Base-by-base conservation (phyloP, 1,140 invertebrate species). In the Drosophila tropicalis region DNA sequence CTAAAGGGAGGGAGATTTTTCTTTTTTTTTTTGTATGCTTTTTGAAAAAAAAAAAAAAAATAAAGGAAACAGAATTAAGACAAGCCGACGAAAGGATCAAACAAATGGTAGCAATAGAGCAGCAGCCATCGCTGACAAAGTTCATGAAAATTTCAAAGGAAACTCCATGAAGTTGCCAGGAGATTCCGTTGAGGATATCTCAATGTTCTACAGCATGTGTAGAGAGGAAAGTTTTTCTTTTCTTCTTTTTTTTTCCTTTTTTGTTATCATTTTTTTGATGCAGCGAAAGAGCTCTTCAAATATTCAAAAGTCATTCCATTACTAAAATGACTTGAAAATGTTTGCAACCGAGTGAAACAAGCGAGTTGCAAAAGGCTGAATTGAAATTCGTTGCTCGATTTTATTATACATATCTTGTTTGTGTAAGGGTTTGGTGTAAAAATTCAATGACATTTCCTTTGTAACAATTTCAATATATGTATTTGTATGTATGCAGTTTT, bases 281-380 rank as follows among this genome's bases (percentile, higher is more conserved):
- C 17, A 51, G 44, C 36, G 44, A 60, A 74, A 67, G 63, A 76
- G 67, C 78, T 81, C 71, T 87, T 85, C 73, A 85, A 85, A 81
- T 82, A 82, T 82, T 85, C 73, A 82, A 75, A 85, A 87, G 84
- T 85, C 75, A 81, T 79, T 81, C 69, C 78, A 84, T 81, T 87
- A 79, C 66, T 40, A 70, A 73, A 69, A 75, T 81, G 68, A 79
- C 81, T 89, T 81, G 56, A 76, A 84, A 66, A 74, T 70, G 60
- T 54, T 67, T 62, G 64, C 57, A 72, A 55, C 68, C 60, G 56
- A 47, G 63, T 32, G 55, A 76, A 84, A 68, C 44, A 72, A 67
- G 64, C 51, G 61, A 55, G 36, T 19, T 40, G 62, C 36, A 17
- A 25, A n/a, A 34, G 34, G 19, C 39, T 22, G 44, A 56, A 56